These are phyloP conservation scores for Halocaridina rubra DNA, from an alignment of 2,888 invertebrate genomes.

Conservation along the genomic window DNA sequence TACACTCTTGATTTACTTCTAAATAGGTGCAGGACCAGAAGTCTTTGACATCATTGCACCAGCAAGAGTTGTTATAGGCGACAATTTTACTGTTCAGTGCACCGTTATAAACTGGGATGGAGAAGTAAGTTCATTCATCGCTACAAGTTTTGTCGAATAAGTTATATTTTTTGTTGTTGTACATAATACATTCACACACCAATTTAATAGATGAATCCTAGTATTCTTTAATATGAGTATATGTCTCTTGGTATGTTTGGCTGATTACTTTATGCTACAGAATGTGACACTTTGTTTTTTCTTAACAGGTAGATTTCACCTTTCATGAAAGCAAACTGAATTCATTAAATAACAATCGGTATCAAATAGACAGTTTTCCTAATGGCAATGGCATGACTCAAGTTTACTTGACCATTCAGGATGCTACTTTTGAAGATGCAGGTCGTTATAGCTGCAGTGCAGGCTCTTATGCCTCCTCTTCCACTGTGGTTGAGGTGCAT, in stretches of 20 bases:
- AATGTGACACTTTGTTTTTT: no score
- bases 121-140: constrained; percentile 48
- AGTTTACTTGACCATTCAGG: constrained; percentile 31
- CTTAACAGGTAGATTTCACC: constrained; percentile 35
- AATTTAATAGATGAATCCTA: no score
- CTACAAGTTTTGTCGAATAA: no score
- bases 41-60: constrained; percentile 42
- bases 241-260: no score
- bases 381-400: constrained; percentile 11
- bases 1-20: neutral
- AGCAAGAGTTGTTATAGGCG: constrained; percentile 43
- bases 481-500: constrained; percentile 9
- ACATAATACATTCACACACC: no score
- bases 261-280: no score
- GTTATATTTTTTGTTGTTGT: no score
- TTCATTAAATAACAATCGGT: neutral
- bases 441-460: constrained; percentile 32
- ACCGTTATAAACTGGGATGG: constrained; percentile 52
- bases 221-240: no score
- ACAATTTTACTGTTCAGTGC: constrained; percentile 53
- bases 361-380: constrained; percentile 10
- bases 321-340: constrained; percentile 7
- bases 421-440: constrained; percentile 13
- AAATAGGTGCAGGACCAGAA: constrained; percentile 16
- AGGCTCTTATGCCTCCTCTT: neutral